Evolutionary conservation across 2,888 invertebrate species (phyloP), one percentile per base, ranked within the genome.

Genomic region (Mimas tiliae): DNA sequence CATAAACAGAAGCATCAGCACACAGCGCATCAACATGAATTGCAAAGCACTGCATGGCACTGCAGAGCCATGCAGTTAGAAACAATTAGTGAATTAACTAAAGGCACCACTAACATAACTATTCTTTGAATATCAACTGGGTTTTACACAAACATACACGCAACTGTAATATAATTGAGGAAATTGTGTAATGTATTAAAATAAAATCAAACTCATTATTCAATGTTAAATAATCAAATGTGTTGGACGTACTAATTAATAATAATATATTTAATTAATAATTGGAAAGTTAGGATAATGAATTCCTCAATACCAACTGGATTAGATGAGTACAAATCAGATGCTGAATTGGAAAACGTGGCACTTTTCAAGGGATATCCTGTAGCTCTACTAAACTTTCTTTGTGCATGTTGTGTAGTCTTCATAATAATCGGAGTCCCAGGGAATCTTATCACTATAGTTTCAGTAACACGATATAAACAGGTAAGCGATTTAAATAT

Each of bases 401-500:
- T 63, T 19, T 63, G 63, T 14, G 63, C 64, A 34, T 71, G 69
- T 45, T 65, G 65, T 42, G 12, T 64, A 1, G 84, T 95, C 21
- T 96, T 96, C 83, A 95, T 95, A 84, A 84, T 96, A 70, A 85
- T 96, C 68, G 96, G 96, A 11, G 95, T 96, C 45, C 95, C 96
- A 4, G 96, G 96, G 14, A 96, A 96, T 82, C 87, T 96, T 65
- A 93, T 96, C 75, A 96, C 96, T 66, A 95, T 96, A 68, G 86
- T 95, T 14, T 96, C 96, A 0, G 87, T 96, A 16, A 94, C 95
- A 50, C 91, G 95, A 50, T 95, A 95, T 72, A 95, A 94, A 86
- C 95, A 71, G 69, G 73, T 72, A 66, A 66, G 63, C 63, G 14
- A 45, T 14, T 64, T 34, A 7, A 34, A 34, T 12, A 7, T 11